Evolutionary conservation across 2,888 invertebrate species (phyloP), one percentile per base, ranked within the genome.

Genomic region (Oligia latruncula): DNA sequence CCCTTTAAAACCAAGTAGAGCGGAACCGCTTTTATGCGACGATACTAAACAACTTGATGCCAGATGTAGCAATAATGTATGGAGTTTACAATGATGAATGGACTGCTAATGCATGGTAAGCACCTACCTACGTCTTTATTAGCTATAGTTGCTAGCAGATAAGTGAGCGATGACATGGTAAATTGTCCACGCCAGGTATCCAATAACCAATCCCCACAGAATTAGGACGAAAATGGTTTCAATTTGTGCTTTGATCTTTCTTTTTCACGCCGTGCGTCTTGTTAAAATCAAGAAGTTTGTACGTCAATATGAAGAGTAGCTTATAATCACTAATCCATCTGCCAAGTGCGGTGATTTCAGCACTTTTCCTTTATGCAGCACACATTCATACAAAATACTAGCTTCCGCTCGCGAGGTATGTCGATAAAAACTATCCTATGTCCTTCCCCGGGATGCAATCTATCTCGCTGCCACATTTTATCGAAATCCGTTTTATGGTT

Each of bases 31-130:
- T 78, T 72, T 74, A 77, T 80, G 64, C 4, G 60, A 67, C 66
- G n/a, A 65, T 68, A 64, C 74, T 72, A 17, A 58, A 71, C 79
- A 68, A 77, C 62, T 71, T 71, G 20, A 67, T 74, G 71, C 74
- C 55, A 46, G 52, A 86, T 85, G 87, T 67, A 72, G 84, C 65
- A 74, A 86, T 85, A 80, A 74, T 46, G 71, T 76, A 74, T 80
- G 70, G 65, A 68, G 29, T 66, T 66, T 74, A 85, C 66, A 80
- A 64, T 64, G 49, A 70, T 76, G 74, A 80, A 85, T 86, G 62
- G 55, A 40, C 35, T 60, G 13, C n/a, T 74, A 79, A 73, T 71
- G 40, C 17, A 52, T n/a, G 29, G 20, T 67, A 49, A 23, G 23
- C 35, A 71, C n/a, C 23, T 35, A 9, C 8, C 8, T 58, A 58